These are phyloP conservation scores for Drosophila borborema DNA, from an alignment of 2,888 invertebrate species.

Conservation along the genomic window DNA sequence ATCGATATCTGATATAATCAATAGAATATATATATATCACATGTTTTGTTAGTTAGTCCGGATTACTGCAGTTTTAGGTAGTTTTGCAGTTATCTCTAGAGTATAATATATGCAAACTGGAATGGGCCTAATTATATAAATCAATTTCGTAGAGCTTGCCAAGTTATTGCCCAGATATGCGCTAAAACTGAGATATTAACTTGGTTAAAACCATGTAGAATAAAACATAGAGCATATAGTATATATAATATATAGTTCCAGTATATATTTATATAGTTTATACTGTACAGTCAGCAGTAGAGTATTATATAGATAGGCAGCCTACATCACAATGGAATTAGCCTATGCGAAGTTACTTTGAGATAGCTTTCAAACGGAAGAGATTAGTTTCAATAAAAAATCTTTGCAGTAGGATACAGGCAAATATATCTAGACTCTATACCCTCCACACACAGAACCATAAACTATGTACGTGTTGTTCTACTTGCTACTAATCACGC, in stretches of 20 bases:
- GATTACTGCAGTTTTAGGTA: too few relatives aligned
- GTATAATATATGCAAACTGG: too few relatives aligned
- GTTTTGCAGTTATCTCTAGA: too few relatives aligned
- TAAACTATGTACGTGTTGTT: not conserved
- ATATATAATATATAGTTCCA: not conserved
- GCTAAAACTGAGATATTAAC: too few relatives aligned
- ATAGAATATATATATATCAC: not conserved
- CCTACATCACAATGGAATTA: not conserved
- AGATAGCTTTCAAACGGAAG: constrained; percentile 2
- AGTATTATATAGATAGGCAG: not conserved
- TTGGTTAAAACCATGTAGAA: too few relatives aligned
- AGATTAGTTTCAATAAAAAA: not conserved
- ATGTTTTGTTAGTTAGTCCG: too few relatives aligned
- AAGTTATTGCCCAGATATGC: too few relatives aligned
- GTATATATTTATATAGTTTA: not conserved
- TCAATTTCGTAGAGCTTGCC: too few relatives aligned
- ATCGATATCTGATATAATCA: not conserved
- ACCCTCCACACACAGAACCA: not conserved
- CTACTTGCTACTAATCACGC: not conserved
- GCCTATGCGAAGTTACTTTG: not conserved
- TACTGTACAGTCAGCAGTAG: not conserved
- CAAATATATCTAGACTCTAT: not conserved
- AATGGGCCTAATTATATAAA: too few relatives aligned
- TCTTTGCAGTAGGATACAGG: not conserved
- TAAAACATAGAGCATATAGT: too few relatives aligned